phyloP scores from a whole-genome alignment of 2,888 invertebrate genomes.

The Apotomis betuletana region DNA sequence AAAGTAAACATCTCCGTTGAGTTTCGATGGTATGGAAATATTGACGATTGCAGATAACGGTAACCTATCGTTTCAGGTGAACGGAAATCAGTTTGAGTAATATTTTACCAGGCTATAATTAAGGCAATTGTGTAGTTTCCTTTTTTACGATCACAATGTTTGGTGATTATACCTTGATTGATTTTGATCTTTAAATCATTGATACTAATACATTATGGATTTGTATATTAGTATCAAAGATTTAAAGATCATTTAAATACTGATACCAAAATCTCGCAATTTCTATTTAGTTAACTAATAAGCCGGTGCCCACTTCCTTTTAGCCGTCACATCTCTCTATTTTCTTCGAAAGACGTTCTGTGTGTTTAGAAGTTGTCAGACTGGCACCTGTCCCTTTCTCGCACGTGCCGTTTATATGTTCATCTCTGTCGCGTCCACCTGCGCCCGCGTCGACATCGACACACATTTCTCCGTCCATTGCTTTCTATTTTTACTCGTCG shows the following conservation, averaged over 20 bases:
- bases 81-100: too few relatives aligned
- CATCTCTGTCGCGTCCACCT: slow-evolving; percentile 69
- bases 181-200: too few relatives aligned
- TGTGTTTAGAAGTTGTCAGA: slow-evolving; percentile 65
- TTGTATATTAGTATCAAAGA: too few relatives aligned
- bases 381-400: slow-evolving; percentile 69
- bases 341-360: slow-evolving; percentile 72
- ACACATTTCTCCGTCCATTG: slow-evolving; percentile 79
- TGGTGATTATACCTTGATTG: too few relatives aligned
- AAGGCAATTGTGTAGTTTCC: too few relatives aligned
- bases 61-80: too few relatives aligned
- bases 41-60: too few relatives aligned
- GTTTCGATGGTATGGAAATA: too few relatives aligned
- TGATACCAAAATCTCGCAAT: slow-evolving; percentile 10
- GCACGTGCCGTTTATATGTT: slow-evolving; percentile 63
- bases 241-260: not conserved
- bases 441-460: slow-evolving; percentile 73
- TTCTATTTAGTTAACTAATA: slow-evolving; percentile 47
- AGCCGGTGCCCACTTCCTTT: slow-evolving; percentile 61
- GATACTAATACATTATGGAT: too few relatives aligned
- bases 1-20: too few relatives aligned
- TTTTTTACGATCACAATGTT: too few relatives aligned
- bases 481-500: slow-evolving; percentile 81
- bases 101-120: too few relatives aligned
- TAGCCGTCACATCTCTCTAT: slow-evolving; percentile 69